phyloP scores from a whole-genome alignment of 1,140 invertebrate genomes.

The Chelonus insularis region DNA sequence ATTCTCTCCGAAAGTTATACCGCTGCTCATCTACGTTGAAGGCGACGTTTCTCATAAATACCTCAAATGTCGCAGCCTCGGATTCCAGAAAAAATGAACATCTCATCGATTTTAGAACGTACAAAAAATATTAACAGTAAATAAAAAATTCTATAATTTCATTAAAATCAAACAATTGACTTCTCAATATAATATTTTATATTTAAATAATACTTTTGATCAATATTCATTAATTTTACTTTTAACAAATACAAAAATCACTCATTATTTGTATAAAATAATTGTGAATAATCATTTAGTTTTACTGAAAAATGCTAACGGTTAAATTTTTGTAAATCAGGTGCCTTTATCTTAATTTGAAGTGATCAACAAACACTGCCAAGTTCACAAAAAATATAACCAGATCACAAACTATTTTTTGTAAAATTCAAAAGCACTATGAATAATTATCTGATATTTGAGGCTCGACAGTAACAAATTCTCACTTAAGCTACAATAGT shows the following conservation, averaged over 20 bases:
- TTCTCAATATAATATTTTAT: too few species aligned
- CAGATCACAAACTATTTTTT: background rate
- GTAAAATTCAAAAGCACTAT: constrained; percentile 6
- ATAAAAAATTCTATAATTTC: too few species aligned
- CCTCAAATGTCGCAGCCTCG: constrained; percentile 55
- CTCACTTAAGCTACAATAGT: constrained; percentile 58
- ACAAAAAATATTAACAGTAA: too few species aligned
- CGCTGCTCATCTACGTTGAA: constrained; percentile 25
- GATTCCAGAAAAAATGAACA: too few species aligned
- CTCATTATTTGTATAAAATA: too few species aligned
- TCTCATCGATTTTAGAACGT: too few species aligned
- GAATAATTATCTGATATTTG: constrained; percentile 34
- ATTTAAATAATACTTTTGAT: background rate
- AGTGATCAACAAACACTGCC: constrained; percentile 1
- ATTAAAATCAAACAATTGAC: constrained; percentile 1
- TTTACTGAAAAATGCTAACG: too few species aligned
- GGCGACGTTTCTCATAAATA: constrained; percentile 49
- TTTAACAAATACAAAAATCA: too few species aligned
- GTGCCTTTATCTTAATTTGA: background rate
- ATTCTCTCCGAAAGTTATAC: constrained; percentile 40
- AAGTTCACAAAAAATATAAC: background rate
- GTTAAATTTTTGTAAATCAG: too few species aligned
- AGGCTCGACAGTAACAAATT: constrained; percentile 54
- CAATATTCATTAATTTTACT: background rate
- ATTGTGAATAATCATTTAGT: too few species aligned